These are phyloP conservation scores for Stylophora pistillata DNA, from an alignment of 64 coral and sea anemone species.

Conservation along the genomic window DNA sequence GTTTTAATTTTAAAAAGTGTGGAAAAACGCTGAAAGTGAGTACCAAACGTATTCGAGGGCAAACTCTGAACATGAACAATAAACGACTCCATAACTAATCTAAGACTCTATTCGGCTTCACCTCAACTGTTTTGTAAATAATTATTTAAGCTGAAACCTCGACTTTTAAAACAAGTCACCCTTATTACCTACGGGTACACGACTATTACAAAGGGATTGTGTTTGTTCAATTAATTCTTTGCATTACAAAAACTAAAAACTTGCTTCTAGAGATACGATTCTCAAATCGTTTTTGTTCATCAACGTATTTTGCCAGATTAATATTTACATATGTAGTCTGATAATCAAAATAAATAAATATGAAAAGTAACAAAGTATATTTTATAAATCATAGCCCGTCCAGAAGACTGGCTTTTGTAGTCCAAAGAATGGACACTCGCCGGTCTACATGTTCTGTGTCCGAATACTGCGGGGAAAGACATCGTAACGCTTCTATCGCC, in stretches of 20 bases:
- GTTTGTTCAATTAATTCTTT: neutral
- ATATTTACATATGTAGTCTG: neutral
- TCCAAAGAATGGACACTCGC: too few relatives aligned
- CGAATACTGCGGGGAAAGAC: neutral
- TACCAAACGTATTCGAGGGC: too few relatives aligned
- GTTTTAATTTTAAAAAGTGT: too few relatives aligned
- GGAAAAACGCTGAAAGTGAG: too few relatives aligned
- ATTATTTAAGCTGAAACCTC: neutral
- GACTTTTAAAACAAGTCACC: neutral
- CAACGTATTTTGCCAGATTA: neutral
- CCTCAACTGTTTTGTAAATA: neutral
- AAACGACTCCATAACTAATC: too few relatives aligned
- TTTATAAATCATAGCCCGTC: neutral
- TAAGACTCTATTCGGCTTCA: too few relatives aligned
- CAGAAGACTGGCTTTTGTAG: neutral
- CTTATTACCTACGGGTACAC: neutral
- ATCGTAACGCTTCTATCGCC: neutral
- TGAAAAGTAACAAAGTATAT: neutral
- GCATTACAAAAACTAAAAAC: neutral
- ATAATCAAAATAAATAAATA: slow-evolving; percentile 2
- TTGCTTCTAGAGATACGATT: neutral
- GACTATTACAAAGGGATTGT: neutral
- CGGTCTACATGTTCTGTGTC: neutral
- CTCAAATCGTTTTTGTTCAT: slow-evolving; percentile 7
- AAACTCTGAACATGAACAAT: neutral